phyloP scores from a whole-genome alignment of 2,113 vertebrate genomes.

The Turdus rufiventris region DNA sequence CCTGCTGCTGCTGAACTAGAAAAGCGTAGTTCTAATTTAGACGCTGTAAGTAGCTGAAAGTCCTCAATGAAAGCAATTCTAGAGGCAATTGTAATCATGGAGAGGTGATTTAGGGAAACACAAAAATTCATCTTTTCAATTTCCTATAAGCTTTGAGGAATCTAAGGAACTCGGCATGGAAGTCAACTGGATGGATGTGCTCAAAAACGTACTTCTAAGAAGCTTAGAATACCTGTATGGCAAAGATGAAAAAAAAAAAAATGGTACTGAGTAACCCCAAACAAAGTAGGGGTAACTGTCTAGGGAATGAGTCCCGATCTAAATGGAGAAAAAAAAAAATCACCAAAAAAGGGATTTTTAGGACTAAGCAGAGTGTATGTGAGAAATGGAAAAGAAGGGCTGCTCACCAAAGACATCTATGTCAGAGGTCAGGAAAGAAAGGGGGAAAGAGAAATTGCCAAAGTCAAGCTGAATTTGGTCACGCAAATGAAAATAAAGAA shows the following conservation, averaged over 20 bases:
- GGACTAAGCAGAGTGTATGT: background rate
- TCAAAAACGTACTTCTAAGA: background rate
- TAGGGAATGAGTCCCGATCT: background rate
- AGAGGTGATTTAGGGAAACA: background rate
- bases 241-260: background rate
- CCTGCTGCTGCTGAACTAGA: slow-evolving; percentile 4
- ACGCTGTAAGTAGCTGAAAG: background rate
- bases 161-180: background rate
- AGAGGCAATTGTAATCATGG: rapidly evolving
- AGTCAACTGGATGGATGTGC: background rate
- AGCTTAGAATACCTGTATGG: background rate
- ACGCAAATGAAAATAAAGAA: slow-evolving; percentile 12
- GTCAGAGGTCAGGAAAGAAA: slow-evolving; percentile 23
- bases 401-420: background rate
- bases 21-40: background rate
- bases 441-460: background rate
- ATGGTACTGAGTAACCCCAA: background rate
- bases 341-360: background rate
- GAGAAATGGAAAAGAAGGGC: background rate
- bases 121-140: background rate
- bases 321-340: background rate
- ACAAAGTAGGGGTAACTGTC: background rate
- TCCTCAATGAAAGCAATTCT: background rate
- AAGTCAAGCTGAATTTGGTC: slow-evolving; percentile 18
- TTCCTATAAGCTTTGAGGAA: background rate